Base-by-base conservation (phyloP, 2,888 invertebrate genomes). In the Idaea aversata region DNA sequence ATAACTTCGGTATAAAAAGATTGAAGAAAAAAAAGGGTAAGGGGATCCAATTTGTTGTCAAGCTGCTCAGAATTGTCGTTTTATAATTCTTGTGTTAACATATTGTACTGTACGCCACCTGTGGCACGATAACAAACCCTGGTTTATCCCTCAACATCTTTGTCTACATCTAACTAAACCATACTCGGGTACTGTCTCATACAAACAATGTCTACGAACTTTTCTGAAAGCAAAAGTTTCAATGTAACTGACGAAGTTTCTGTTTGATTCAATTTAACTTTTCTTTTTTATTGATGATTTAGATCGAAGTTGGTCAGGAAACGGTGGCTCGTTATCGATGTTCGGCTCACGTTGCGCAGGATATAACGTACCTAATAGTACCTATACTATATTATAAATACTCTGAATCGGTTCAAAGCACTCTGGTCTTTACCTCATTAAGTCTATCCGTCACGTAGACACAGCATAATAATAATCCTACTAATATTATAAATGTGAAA, bases 261-360 rank as follows among this genome's bases (percentile, higher is more conserved):
- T 10, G 47, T 47, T 47, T 47, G 47, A 47, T 47, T 47, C 47
- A 47, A 47, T 47, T 47, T 47, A 47, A 47, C 47, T 47, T 47
- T 47, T 47, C 47, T 47, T 47, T 47, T 47, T 47, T 47, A 10
- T 47, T 47, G 47, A 47, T 47, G 47, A 47, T 47, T 47, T 47
- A 47, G 47, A 47, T 47, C 47, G 47, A 63, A 64, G 59, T 47
- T 67, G 58, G 63, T 64, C 66, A 69, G 69, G 67, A 67, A 65
- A 69, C 65, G 65, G 65, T 62, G 61, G 63, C 62, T 65, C 59
- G 61, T 59, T 61, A 66, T 62, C 67, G 57, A 36, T 16, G 59
- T 57, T 57, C 63, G 60, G 58, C 64, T 66, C 66, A 69, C 65
- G 69, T 65, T 35, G 64, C 69, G 64, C 67, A 65, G 65, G 67